Evolutionary conservation across 2,888 invertebrate genomes (phyloP).

Genomic region (Liposcelis brunnea): DNA sequence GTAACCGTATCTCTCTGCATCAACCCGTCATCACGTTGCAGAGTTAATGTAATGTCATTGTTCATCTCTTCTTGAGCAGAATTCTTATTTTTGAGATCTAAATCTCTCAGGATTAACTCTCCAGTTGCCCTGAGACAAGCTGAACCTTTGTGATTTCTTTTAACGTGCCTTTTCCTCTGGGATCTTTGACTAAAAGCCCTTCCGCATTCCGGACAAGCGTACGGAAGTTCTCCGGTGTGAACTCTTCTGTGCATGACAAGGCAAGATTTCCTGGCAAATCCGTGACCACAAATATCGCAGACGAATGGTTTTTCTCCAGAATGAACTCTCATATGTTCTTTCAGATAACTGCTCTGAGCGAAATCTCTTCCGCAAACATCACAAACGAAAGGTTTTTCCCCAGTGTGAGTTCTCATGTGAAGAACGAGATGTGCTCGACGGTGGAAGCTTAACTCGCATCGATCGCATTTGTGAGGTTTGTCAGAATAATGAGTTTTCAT

Average conservation of each 20-base stretch:
- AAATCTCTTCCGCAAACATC: not conserved
- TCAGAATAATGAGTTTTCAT: slow-evolving; percentile 1
- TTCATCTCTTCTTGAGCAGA: too few relatives aligned
- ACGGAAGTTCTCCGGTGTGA: slow-evolving; percentile 7
- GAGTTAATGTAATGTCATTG: too few relatives aligned
- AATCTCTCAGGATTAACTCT: not conserved
- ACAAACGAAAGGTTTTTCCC: slow-evolving; percentile 4
- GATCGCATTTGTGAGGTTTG: not conserved
- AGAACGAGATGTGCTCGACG: not conserved
- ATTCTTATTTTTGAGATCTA: too few relatives aligned
- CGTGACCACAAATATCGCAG: slow-evolving; percentile 4
- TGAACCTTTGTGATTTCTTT: not conserved
- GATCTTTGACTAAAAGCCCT: not conserved
- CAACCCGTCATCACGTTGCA: too few relatives aligned
- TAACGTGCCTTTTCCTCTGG: slow-evolving; percentile 2
- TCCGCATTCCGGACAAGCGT: slow-evolving; percentile 5
- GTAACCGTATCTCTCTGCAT: too few relatives aligned
- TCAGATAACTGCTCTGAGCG: slow-evolving; percentile 2
- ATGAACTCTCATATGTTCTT: slow-evolving; percentile 5
- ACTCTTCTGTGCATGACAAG: slow-evolving; percentile 3
- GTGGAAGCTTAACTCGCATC: slow-evolving; percentile 1
- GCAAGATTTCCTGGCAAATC: slow-evolving; percentile 2
- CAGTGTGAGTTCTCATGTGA: slow-evolving; percentile 5
- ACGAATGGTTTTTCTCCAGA: slow-evolving; percentile 7
- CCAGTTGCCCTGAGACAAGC: not conserved